These are phyloP conservation scores for Scrobipalpa atriplicella DNA, from an alignment of 2,888 invertebrate species.

Conservation along the genomic window DNA sequence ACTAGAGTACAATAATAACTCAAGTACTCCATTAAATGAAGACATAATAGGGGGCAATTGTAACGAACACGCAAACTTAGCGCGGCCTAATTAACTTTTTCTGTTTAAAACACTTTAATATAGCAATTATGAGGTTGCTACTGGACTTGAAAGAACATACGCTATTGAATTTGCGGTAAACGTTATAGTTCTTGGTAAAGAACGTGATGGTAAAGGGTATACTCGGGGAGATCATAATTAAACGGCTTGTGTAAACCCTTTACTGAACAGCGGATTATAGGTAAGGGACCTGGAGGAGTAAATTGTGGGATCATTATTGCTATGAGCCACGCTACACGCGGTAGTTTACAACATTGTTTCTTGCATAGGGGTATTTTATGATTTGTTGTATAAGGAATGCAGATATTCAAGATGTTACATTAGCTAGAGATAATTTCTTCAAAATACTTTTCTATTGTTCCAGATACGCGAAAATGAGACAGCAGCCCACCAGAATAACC, in stretches of 20 bases:
- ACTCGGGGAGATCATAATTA: background rate
- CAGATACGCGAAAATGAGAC: slow-evolving; percentile 60
- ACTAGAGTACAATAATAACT: slow-evolving; percentile 24
- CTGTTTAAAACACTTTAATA: slow-evolving; percentile 49
- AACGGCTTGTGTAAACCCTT: slow-evolving; percentile 4
- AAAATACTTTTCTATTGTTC: slow-evolving; percentile 66
- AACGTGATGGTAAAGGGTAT: slow-evolving; percentile 36
- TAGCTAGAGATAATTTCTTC: background rate
- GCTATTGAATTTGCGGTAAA: slow-evolving; percentile 26
- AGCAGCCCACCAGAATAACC: slow-evolving; percentile 35
- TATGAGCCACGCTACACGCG: background rate
- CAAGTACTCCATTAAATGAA: slow-evolving; percentile 53
- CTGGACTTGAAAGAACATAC: slow-evolving; percentile 41
- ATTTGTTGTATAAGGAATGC: background rate
- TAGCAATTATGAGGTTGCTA: slow-evolving; percentile 51
- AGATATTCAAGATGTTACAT: background rate
- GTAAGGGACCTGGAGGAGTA: background rate
- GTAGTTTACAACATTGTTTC: background rate
- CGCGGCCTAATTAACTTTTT: slow-evolving; percentile 52
- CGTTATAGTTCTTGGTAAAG: slow-evolving; percentile 43
- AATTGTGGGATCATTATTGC: slow-evolving; percentile 1
- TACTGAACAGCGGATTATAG: background rate
- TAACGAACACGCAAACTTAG: slow-evolving; percentile 55
- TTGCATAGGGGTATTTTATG: background rate
- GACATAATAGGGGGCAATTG: slow-evolving; percentile 63